Evolutionary conservation across 2,888 invertebrate genomes (phyloP).

Genomic region (Papilio elwesi): DNA sequence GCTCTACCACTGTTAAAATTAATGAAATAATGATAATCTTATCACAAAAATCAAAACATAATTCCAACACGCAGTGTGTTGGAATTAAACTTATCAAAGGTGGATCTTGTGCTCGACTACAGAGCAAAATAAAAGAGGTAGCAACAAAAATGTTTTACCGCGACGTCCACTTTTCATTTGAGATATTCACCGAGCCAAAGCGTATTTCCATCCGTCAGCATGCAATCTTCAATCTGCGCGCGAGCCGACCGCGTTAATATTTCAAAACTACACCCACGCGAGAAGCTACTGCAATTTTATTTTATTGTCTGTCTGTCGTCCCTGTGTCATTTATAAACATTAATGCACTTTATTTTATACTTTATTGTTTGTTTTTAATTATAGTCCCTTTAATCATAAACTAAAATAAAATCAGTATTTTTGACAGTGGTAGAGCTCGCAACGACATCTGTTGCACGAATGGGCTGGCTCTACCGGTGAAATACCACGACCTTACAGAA

Average conservation of each 20-base stretch:
- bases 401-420: not conserved
- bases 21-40: too few relatives aligned
- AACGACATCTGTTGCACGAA: too few relatives aligned
- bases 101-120: too few relatives aligned
- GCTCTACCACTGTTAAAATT: too few relatives aligned
- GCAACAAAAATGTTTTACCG: conserved; percentile 21
- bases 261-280: conserved; percentile 57
- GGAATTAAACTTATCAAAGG: too few relatives aligned
- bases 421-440: too few relatives aligned
- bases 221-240: conserved; percentile 62
- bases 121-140: conserved; percentile 24
- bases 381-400: not conserved
- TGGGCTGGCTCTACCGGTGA: too few relatives aligned
- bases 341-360: conserved; percentile 23
- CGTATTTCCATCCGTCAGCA: conserved; percentile 63
- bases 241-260: conserved; percentile 48
- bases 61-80: too few relatives aligned
- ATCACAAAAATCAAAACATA: too few relatives aligned
- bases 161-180: not conserved
- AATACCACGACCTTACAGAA: too few relatives aligned
- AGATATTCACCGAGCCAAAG: conserved; percentile 40
- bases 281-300: conserved; percentile 14
- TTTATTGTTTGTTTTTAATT: conserved; percentile 9
- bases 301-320: conserved; percentile 25
- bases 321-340: conserved; percentile 26